Evolutionary conservation across 2,888 invertebrate genomes (phyloP).

Genomic region (Athalia circularis): DNA sequence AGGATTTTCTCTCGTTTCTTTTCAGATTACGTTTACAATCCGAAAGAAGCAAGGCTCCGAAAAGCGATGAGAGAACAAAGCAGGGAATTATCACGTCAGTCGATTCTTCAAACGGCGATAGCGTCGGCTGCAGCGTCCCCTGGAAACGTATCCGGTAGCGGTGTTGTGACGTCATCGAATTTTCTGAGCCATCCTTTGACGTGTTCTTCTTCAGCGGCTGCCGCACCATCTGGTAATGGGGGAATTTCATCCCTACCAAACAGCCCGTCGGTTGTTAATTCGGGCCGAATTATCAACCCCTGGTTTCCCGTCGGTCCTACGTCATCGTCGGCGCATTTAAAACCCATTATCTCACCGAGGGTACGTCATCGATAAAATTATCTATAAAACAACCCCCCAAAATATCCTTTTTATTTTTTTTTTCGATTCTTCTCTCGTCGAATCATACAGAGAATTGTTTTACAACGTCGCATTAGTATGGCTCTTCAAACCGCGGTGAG

Average conservation of each 20-base stretch:
- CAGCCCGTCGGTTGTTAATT: constrained; percentile 52
- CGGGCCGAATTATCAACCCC: constrained; percentile 65
- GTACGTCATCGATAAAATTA: constrained; percentile 54
- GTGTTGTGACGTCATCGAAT: constrained; percentile 50
- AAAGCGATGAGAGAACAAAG: constrained; percentile 77
- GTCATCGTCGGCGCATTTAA: constrained; percentile 61
- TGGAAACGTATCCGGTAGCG: constrained; percentile 44
- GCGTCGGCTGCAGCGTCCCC: constrained; percentile 46
- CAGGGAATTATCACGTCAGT: constrained; percentile 69
- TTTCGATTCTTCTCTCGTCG: background rate
- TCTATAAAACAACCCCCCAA: background rate
- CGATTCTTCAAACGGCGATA: constrained; percentile 67
- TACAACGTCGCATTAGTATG: background rate
- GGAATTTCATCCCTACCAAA: constrained; percentile 56
- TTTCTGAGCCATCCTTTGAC: constrained; percentile 55
- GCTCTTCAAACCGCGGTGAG: background rate
- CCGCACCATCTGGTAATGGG: constrained; percentile 41
- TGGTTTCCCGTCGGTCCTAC: constrained; percentile 66
- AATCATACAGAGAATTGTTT: background rate
- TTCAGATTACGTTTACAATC: constrained; percentile 80
- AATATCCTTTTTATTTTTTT: background rate
- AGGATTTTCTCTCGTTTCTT: background rate
- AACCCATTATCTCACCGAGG: constrained; percentile 65
- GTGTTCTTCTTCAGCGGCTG: constrained; percentile 50
- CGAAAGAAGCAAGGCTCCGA: constrained; percentile 79